Evolutionary conservation across 1,140 invertebrate genomes (phyloP).

Genomic region (Prorops nasuta): DNA sequence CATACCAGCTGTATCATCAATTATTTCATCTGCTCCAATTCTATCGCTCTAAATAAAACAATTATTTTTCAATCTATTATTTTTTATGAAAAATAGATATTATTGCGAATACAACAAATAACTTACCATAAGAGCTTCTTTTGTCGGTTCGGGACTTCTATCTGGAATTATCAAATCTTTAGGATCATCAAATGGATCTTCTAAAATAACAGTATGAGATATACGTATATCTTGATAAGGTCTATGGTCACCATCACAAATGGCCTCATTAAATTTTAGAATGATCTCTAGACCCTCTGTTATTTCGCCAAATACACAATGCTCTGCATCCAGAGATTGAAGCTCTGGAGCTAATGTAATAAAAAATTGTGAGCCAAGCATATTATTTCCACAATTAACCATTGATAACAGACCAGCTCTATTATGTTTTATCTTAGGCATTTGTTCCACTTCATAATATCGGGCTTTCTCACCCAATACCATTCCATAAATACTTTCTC

Average conservation of each 20-base stretch:
- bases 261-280: conserved; percentile 87
- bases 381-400: conserved; percentile 90
- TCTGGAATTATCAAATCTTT: conserved; percentile 73
- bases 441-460: conserved; percentile 89
- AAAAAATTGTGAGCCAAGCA: conserved; percentile 98
- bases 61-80: not conserved
- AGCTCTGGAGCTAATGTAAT: conserved; percentile 88
- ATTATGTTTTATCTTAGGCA: conserved; percentile 89
- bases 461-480: conserved; percentile 84
- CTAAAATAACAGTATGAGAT: conserved; percentile 93
- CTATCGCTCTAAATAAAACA: conserved; percentile 69
- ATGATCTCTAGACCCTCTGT: conserved; percentile 90
- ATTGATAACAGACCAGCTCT: conserved; percentile 88
- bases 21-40: conserved; percentile 92
- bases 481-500: conserved; percentile 82
- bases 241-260: conserved; percentile 86
- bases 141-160: conserved; percentile 83
- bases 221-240: conserved; percentile 97
- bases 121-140: conserved; percentile 69
- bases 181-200: conserved; percentile 95
- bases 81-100: no score
- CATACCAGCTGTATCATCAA: conserved; percentile 88
- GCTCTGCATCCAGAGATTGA: conserved; percentile 87
- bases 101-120: no score
- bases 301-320: conserved; percentile 97